Evolutionary conservation across 1,140 invertebrate genomes (phyloP).

Genomic region (Sitodiplosis mosellana): DNA sequence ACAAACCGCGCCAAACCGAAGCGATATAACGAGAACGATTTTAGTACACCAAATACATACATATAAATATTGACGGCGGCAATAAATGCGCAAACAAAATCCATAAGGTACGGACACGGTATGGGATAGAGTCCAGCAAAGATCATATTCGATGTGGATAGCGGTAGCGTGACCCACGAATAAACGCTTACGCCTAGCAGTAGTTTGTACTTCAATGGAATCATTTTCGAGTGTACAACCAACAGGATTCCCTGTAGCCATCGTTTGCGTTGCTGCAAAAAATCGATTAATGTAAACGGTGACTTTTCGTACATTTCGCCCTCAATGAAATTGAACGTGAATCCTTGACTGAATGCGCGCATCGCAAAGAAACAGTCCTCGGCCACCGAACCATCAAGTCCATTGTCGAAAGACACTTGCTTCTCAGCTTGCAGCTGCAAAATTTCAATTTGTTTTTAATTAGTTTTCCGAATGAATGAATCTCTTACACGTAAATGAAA

Average conservation of each 20-base stretch:
- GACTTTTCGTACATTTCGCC: conserved; percentile 98
- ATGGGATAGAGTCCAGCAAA: conserved; percentile 72
- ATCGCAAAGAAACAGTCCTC: conserved; percentile 96
- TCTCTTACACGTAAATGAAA: too few relatives aligned
- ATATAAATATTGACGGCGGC: conserved; percentile 87
- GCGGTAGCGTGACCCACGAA: conserved; percentile 87
- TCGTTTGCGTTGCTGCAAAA: conserved; percentile 86
- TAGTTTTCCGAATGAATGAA: not conserved
- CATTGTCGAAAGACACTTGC: conserved; percentile 87
- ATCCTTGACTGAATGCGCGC: conserved; percentile 71
- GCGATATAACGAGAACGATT: conserved; percentile 79
- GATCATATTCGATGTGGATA: conserved; percentile 76
- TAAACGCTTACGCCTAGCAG: conserved; percentile 80
- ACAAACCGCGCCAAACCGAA: conserved; percentile 63
- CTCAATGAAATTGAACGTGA: conserved; percentile 82
- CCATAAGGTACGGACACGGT: conserved; percentile 61
- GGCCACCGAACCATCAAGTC: conserved; percentile 87
- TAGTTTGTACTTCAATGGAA: conserved; percentile 66
- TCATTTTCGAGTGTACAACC: conserved; percentile 75
- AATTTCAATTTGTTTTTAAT: not conserved
- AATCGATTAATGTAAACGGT: conserved; percentile 87
- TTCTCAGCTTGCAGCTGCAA: conserved; percentile 69
- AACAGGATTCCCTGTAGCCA: conserved; percentile 94
- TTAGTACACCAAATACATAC: conserved; percentile 90
- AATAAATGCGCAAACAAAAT: conserved; percentile 75